Conservation (phyloP, 2,888 invertebrate genomes). For the Capitulum mitella region DNA sequence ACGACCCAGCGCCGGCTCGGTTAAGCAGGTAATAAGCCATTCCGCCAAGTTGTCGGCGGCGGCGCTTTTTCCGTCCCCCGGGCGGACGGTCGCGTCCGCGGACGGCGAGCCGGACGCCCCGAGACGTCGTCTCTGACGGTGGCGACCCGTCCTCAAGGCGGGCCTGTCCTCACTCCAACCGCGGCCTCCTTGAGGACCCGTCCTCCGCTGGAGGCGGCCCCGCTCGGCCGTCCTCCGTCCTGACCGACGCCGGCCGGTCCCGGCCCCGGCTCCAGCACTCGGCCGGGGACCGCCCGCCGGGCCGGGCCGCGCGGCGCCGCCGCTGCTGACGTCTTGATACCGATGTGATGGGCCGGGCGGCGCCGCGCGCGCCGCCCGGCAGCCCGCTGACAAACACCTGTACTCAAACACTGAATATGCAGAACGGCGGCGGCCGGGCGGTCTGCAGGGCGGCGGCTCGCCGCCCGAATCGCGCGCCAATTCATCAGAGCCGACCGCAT, state of each 20-base stretch:
- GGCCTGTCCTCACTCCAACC: no score
- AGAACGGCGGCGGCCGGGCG: background rate
- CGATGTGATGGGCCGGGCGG: background rate
- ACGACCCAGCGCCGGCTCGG: background rate
- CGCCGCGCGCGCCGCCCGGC: background rate
- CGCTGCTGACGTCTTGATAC: background rate
- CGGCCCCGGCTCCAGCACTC: no score
- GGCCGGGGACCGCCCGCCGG: no score
- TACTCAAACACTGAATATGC: background rate
- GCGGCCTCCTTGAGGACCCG: no score
- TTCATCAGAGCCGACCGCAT: background rate
- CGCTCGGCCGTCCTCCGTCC: no score
- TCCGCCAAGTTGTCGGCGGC: background rate
- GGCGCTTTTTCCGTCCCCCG: background rate
- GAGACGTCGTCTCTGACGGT: background rate
- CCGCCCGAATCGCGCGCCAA: background rate
- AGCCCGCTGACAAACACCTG: background rate
- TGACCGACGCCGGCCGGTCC: no score
- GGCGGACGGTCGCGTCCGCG: background rate
- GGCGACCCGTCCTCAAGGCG: no score
- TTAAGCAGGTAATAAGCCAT: slow-evolving; percentile 17
- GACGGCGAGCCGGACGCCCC: background rate
- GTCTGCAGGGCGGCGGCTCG: background rate
- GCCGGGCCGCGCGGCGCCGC: background rate
- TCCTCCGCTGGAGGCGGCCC: no score